phyloP scores from a whole-genome alignment of 35 echinoderm and acorn worm genomes.

The Patiria miniata region DNA sequence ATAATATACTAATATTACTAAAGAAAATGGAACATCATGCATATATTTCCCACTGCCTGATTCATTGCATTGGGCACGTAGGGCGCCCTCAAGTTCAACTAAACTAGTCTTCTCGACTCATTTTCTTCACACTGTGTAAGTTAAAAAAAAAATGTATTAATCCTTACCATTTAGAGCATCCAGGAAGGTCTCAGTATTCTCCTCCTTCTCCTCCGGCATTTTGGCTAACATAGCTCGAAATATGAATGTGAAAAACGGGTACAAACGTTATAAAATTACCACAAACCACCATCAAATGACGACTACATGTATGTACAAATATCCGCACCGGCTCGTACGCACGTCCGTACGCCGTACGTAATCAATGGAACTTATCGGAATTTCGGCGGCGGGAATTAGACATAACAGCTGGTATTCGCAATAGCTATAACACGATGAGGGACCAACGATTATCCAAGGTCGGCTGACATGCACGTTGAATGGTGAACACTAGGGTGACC shows the following conservation, averaged over 20 bases:
- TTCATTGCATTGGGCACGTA: too few relatives aligned
- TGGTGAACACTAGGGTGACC: too few relatives aligned
- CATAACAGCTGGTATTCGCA: not conserved
- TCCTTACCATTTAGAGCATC: not conserved
- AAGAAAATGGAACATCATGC: too few relatives aligned
- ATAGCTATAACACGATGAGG: too few relatives aligned
- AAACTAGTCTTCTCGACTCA: too few relatives aligned
- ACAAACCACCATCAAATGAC: not conserved
- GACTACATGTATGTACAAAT: not conserved
- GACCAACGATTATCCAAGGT: too few relatives aligned
- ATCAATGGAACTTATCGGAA: not conserved
- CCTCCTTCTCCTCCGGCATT: not conserved
- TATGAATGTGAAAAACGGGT: not conserved
- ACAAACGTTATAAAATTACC: not conserved
- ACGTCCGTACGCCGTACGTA: not conserved
- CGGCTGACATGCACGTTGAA: too few relatives aligned
- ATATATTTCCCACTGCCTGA: too few relatives aligned
- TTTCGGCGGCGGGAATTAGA: not conserved
- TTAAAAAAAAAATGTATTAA: not conserved
- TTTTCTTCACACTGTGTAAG: not conserved
- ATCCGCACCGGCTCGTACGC: not conserved
- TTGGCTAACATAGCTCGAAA: constrained; percentile 6
- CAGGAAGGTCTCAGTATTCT: not conserved
- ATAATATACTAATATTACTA: too few relatives aligned
- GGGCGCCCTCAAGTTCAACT: too few relatives aligned